phyloP scores from a whole-genome alignment of 2,113 vertebrate genomes.

The Nasalis larvatus region DNA sequence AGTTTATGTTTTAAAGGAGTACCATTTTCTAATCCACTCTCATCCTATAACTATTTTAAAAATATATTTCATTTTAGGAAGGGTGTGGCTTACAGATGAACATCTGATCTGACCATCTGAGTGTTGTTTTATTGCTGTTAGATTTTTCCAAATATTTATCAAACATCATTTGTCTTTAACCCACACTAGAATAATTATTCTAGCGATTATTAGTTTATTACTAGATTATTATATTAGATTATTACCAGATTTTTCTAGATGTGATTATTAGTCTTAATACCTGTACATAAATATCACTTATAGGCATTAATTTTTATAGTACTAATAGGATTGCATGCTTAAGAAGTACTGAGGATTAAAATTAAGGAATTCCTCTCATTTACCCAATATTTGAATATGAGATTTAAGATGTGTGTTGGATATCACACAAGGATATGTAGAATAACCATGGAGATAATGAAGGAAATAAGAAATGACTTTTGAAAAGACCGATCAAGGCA shows the following conservation, averaged over 20 bases:
- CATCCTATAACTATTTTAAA: not conserved
- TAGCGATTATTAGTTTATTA: too few relatives aligned
- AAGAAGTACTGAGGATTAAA: not conserved
- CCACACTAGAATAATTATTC: not conserved
- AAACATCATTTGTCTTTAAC: not conserved
- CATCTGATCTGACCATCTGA: not conserved
- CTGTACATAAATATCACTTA: not conserved
- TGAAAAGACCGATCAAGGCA: not conserved
- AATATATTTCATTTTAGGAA: not conserved
- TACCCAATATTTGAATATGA: not conserved
- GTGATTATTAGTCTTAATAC: not conserved
- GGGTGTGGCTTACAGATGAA: not conserved
- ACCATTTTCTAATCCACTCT: not conserved
- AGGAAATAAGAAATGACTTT: not conserved
- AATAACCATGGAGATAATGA: not conserved
- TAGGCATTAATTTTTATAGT: not conserved
- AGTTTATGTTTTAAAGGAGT: not conserved
- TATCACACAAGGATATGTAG: not conserved
- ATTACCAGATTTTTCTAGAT: too few relatives aligned
- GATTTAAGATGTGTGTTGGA: too few relatives aligned
- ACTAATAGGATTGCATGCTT: not conserved
- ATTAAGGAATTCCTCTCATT: not conserved
- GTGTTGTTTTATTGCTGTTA: not conserved
- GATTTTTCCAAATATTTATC: not conserved
- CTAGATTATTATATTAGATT: too few relatives aligned